Evolutionary conservation across 2,888 invertebrate genomes (phyloP).

Genomic region (Hemithea aestivaria): DNA sequence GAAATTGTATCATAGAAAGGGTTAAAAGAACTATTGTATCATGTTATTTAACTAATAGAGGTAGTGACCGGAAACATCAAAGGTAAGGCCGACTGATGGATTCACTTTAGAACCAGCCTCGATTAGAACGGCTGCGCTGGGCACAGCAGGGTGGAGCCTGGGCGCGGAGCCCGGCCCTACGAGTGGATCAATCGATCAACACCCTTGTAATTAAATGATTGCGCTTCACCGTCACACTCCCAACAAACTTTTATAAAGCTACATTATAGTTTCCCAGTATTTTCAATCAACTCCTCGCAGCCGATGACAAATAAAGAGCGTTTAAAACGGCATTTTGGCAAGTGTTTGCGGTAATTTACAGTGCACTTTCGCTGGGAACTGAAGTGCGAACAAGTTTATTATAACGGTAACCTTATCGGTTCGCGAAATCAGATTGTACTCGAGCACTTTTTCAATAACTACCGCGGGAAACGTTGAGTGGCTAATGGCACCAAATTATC

Average conservation of each 20-base stretch:
- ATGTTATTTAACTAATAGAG: neutral
- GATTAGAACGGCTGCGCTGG: conserved; percentile 41
- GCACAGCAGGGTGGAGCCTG: conserved; percentile 39
- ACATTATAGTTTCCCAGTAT: too few species aligned
- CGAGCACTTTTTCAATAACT: conserved; percentile 15
- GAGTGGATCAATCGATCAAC: conserved; percentile 54
- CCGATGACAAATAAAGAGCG: neutral
- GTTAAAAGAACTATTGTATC: neutral
- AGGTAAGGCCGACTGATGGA: conserved; percentile 31
- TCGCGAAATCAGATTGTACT: conserved; percentile 21
- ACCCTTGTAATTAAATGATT: conserved; percentile 57
- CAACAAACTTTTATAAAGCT: too few species aligned
- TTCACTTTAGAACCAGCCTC: conserved; percentile 51
- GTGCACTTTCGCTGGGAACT: conserved; percentile 24
- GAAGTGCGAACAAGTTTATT: conserved; percentile 25
- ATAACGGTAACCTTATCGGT: conserved; percentile 28
- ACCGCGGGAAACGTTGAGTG: conserved; percentile 8
- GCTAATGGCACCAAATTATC: conserved; percentile 8
- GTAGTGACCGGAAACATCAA: conserved; percentile 25
- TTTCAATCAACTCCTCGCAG: too few species aligned
- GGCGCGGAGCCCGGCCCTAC: conserved; percentile 43
- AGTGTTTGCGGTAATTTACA: conserved; percentile 19
- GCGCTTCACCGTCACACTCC: conserved; percentile 4
- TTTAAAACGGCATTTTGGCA: conserved; percentile 11
- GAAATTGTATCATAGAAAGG: neutral